phyloP scores from a whole-genome alignment of 2,888 invertebrate species.

The Scelioninae gen. 2 region DNA sequence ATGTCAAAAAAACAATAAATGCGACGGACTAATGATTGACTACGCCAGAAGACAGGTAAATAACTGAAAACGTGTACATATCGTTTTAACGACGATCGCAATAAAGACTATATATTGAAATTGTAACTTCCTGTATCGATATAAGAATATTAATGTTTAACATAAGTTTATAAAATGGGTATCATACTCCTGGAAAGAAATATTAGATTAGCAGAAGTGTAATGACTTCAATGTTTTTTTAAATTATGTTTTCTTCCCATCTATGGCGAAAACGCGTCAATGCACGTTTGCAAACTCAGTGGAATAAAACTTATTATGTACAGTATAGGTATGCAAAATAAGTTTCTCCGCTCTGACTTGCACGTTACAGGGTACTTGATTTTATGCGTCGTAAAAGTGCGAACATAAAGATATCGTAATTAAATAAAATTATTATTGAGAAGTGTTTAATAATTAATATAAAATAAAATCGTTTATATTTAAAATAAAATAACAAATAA shows the following conservation, averaged over 20 bases:
- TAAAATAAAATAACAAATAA: too few species aligned
- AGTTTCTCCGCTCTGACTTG: too few species aligned
- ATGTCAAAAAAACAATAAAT: slow-evolving; percentile 1
- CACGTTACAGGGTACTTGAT: too few species aligned
- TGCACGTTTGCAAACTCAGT: too few species aligned
- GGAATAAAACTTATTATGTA: too few species aligned
- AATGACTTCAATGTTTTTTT: neutral
- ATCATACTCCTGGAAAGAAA: slow-evolving; percentile 24
- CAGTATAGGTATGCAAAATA: neutral
- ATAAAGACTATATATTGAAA: slow-evolving; percentile 7
- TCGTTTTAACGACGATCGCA: slow-evolving; percentile 2
- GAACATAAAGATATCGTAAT: too few species aligned
- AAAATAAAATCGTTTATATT: too few species aligned
- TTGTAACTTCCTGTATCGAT: slow-evolving; percentile 2
- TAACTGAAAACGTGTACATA: neutral
- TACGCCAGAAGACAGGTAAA: slow-evolving; percentile 52
- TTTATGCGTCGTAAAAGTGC: too few species aligned
- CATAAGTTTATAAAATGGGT: neutral
- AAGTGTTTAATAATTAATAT: too few species aligned
- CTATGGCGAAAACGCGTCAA: too few species aligned
- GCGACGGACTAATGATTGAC: neutral
- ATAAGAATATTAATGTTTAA: neutral
- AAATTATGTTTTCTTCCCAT: neutral
- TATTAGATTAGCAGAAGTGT: slow-evolving; percentile 6
- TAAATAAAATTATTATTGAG: too few species aligned